Evolutionary conservation across 2,113 vertebrate genomes (phyloP), one percentile per base, ranked within the genome.

Genomic region (Amia ocellicauda): DNA sequence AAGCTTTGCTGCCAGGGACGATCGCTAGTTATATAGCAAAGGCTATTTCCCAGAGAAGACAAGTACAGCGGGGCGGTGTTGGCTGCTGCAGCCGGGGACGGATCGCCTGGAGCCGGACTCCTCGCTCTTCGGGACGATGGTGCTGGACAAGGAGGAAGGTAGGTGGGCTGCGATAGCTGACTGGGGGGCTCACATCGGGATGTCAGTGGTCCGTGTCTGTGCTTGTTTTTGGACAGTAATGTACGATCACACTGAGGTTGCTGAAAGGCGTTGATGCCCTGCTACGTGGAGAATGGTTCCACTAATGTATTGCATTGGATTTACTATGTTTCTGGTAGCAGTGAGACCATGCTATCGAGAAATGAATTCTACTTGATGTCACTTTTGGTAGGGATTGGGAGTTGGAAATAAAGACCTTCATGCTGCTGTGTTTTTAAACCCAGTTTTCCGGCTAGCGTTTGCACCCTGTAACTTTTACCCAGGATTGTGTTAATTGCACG

Each of bases 81-180:
- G 88, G 86, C 90, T 90, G 88, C 90, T 90, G 92, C 89, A 93
- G 86, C 86, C 82, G 80, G 88, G 86, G 87, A 91, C 91, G 89
- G 88, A 93, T 88, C 91, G 86, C 88, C 91, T 86, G 86, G 87
- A 85, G 87, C 86, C 80, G 78, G 92, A 93, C 91, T 89, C 87
- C 78, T 80, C 83, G 80, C 76, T 87, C 87, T 88, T 90, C 60
- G 93, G 94, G 93, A 99, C 96, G 90, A 99, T 99, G 96, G 96
- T 99, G 89, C 87, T 99, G 88, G 95, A 99, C 92, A 98, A 99
- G 95, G 95, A 99, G 90, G 96, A 99, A 90, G 95, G 96, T 98
- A 91, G 92, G 96, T 93, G 84, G 81, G 83, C 74, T 88, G 66
- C 55, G 64, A 41, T 67, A 63, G 22, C 51, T 41, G 10, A 40